Percentiles rank a stretch among this genome's conserved stretches.
phyloP scores from a whole-genome alignment of 2,888 invertebrate genomes.

The Cremastinae sp. region DNA sequence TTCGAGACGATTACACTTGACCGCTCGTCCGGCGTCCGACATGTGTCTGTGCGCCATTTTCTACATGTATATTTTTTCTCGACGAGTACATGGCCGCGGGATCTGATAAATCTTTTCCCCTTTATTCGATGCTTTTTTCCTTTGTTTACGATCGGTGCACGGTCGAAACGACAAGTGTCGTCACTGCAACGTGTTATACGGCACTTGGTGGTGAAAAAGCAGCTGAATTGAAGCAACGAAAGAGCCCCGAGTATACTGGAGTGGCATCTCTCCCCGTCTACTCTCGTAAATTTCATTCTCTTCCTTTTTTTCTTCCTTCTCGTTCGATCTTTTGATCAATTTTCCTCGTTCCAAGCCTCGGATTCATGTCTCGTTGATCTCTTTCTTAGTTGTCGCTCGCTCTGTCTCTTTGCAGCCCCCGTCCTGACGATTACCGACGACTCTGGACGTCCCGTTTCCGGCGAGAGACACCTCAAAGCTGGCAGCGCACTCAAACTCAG shows the following conservation, averaged over 20 bases:
- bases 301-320: neutral
- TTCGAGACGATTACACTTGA: slow-evolving; percentile 53
- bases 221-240: slow-evolving; percentile 21
- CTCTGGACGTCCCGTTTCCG: slow-evolving; percentile 82
- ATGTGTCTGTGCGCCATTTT: slow-evolving; percentile 12
- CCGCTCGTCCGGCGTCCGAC: slow-evolving; percentile 24
- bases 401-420: slow-evolving; percentile 81
- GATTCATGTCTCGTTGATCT: slow-evolving; percentile 1
- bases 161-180: slow-evolving; percentile 7
- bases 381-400: neutral
- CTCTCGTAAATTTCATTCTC: neutral
- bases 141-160: slow-evolving; percentile 26
- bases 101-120: slow-evolving; percentile 43
- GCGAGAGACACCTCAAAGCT: slow-evolving; percentile 84
- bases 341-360: slow-evolving; percentile 32
- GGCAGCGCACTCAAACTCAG: slow-evolving; percentile 83
- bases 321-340: neutral
- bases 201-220: slow-evolving; percentile 29
- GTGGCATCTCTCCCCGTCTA: neutral
- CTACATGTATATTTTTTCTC: neutral
- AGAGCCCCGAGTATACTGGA: too few species aligned
- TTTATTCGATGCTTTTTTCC: slow-evolving; percentile 19
- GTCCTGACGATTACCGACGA: slow-evolving; percentile 84
- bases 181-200: slow-evolving; percentile 12
- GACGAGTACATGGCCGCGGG: neutral